These are phyloP conservation scores for Clarias magur DNA, from an alignment of 2,113 vertebrate species.

Conservation along the genomic window DNA sequence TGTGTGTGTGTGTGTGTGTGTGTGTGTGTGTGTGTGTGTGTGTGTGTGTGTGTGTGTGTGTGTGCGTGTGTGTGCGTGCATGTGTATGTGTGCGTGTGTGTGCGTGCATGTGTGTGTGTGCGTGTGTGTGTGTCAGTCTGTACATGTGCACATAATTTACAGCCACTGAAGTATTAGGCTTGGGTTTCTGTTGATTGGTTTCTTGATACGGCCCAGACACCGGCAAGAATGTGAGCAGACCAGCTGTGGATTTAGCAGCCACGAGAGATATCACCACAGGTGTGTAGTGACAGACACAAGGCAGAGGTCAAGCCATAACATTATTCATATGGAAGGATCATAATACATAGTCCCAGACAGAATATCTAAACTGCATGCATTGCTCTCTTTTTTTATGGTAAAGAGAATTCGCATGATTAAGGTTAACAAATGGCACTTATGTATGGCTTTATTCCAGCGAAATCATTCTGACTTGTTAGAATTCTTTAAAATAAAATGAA, in stretches of 20 bases:
- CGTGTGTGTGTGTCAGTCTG: neutral
- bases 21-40: constrained; percentile 7
- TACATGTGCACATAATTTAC: constrained; percentile 22
- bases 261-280: constrained; percentile 9
- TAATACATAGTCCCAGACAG: constrained; percentile 11
- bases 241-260: constrained; percentile 40
- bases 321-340: constrained; percentile 5
- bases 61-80: neutral
- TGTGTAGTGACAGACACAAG: constrained; percentile 32
- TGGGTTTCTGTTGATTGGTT: constrained; percentile 35
- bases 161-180: constrained; percentile 25
- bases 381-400: constrained; percentile 3
- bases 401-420: neutral
- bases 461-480: neutral
- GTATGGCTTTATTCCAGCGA: neutral
- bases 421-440: neutral
- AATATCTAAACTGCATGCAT: constrained; percentile 1
- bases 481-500: neutral
- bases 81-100: neutral
- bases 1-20: neutral
- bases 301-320: neutral
- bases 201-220: constrained; percentile 36
- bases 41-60: neutral
- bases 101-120: constrained; percentile 4
- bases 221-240: constrained; percentile 31